Base-by-base conservation (phyloP, 2,113 vertebrate genomes). In the Apodemus speciosus region DNA sequence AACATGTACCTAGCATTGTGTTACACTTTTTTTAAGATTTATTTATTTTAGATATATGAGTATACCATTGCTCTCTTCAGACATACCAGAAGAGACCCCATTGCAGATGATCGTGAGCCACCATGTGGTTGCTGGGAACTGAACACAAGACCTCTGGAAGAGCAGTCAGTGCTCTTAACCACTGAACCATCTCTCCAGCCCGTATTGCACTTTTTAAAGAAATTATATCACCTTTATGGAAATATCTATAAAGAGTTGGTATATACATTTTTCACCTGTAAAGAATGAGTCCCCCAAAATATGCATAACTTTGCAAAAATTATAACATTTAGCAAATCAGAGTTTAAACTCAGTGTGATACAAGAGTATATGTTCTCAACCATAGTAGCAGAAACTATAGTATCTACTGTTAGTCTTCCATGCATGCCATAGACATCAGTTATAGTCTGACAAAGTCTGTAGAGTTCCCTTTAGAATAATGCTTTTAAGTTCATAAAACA, bases 241-340 rank as follows among this genome's bases (percentile, higher is more conserved):
- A 93, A 75, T 49, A 84, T 14, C 72, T 95, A 72, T 73, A 93
- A 25, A 56, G 77, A 68, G 30, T 32, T 91, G 73, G 56, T 68
- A 53, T 46, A 23, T 90, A 11, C 14, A 71, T 81, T 80, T 94
- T 84, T 60, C n/a, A 84, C 14, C 53, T 4, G n/a, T 86, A 68
- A 94, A 94, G 40, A 85, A 64, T 87, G 18, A 81, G 30, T 60
- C 30, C 25, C 35, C 11, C 46, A 86, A 51, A 60, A 1, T 69
- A n/a, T 69, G 25, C 0, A 7, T 84, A 94, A 89, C n/a, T 79
- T 93, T 90, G 21, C 43, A n/a, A 88, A 89, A 91, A n/a, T 87
- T n/a, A 58, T 58, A 86, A 21, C 13, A 15, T 90, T n/a, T 90
- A 62, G 66, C 71, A 91, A 30, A 66, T 58, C 27, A 92, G 46